Conservation (phyloP, 2,888 invertebrate species). For the Eumerus sabulonum region DNA sequence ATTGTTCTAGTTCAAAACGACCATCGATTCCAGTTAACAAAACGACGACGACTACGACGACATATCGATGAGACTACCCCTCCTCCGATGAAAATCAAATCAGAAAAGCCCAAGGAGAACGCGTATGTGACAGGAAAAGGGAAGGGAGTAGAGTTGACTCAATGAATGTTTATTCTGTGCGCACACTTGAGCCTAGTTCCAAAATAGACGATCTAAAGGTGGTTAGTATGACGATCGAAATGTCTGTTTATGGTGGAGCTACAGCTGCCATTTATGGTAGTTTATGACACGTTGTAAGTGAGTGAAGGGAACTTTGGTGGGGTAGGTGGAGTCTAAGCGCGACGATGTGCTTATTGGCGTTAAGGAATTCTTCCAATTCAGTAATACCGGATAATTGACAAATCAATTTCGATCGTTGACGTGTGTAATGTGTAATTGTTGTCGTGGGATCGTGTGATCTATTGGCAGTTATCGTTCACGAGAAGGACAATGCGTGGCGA, state of each 20-base stretch:
- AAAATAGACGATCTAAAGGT: conserved; percentile 36
- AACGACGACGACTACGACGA: background rate
- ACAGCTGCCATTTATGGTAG: conserved; percentile 30
- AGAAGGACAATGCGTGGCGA: too few species aligned
- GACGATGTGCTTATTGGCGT: conserved; percentile 57
- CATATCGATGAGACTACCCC: conserved; percentile 21
- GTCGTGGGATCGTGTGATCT: too few species aligned
- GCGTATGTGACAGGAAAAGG: background rate
- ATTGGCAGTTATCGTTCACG: too few species aligned
- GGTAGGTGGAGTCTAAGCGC: conserved; percentile 26
- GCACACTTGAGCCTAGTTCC: conserved; percentile 46
- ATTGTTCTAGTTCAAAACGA: conserved; percentile 67
- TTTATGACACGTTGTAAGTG: conserved; percentile 28
- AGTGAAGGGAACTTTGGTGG: conserved; percentile 19
- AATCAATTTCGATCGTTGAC: conserved; percentile 42
- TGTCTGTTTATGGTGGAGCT: conserved; percentile 46
- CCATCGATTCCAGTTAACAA: conserved; percentile 52
- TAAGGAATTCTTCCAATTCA: conserved; percentile 34
- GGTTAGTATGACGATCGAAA: conserved; percentile 50
- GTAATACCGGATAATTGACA: conserved; percentile 58
- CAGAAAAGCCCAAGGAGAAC: background rate
- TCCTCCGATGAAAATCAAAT: conserved; percentile 20
- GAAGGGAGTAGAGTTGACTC: conserved; percentile 9
- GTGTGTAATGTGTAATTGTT: too few species aligned
- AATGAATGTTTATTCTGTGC: conserved; percentile 49